A percentile compares a stretch with the other conserved stretches of the same genome.
These are phyloP conservation scores for Mycetomoellerius zeteki DNA, from an alignment of 1,140 invertebrate species.

Conservation along the genomic window DNA sequence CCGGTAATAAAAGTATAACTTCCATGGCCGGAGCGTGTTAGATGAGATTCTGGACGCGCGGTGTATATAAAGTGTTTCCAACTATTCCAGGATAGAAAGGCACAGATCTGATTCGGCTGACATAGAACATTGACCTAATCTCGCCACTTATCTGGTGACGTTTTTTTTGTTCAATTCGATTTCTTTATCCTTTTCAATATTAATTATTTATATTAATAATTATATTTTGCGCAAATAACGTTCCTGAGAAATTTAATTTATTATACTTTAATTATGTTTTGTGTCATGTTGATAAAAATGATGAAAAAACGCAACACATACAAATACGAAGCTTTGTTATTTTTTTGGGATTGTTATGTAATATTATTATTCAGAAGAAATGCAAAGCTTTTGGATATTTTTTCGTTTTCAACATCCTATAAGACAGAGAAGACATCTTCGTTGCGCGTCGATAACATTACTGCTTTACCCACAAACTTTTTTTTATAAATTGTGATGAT, in stretches of 20 bases:
- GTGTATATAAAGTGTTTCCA: conserved; percentile 60
- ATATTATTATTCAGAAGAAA: neutral
- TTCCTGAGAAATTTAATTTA: neutral
- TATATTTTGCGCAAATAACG: neutral
- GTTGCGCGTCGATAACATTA: conserved; percentile 25
- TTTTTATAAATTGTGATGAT: neutral
- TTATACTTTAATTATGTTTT: neutral
- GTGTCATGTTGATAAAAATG: neutral
- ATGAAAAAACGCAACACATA: neutral
- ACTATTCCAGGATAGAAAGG: conserved; percentile 28
- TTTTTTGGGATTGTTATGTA: neutral
- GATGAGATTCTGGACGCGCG: conserved; percentile 69
- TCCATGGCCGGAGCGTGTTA: conserved; percentile 71
- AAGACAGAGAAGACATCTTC: neutral
- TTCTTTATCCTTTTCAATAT: neutral
- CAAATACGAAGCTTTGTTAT: neutral
- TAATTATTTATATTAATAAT: neutral
- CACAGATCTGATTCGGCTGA: neutral
- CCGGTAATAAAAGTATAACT: conserved; percentile 83
- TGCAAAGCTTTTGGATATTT: neutral
- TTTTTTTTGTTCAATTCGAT: neutral
- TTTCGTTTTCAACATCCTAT: neutral
- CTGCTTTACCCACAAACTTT: conserved; percentile 27
- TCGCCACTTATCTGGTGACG: neutral
- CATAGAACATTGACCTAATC: neutral